A percentile compares a stretch with the other conserved stretches of the same genome.
These are phyloP conservation scores for Epinephelus fuscoguttatus DNA, from an alignment of 2,113 vertebrate genomes.

Conservation along the genomic window DNA sequence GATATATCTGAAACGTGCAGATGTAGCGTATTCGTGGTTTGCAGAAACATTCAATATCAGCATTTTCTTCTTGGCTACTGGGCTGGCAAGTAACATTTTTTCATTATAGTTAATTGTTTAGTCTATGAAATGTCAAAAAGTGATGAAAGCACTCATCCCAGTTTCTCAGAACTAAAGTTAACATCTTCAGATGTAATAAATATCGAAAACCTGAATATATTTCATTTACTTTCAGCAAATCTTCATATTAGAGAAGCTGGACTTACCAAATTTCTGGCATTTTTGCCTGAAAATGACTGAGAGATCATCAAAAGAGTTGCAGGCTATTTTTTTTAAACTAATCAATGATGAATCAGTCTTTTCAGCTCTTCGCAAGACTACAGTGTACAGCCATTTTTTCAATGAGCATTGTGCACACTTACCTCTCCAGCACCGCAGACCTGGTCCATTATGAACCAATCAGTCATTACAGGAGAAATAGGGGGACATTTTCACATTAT, in stretches of 20 bases:
- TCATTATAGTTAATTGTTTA: background rate
- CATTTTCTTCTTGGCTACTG: too few species aligned
- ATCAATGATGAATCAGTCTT: background rate
- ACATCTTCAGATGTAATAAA: background rate
- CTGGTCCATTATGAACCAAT: background rate
- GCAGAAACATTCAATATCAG: too few species aligned
- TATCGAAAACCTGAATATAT: too few species aligned
- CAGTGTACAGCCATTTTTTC: background rate
- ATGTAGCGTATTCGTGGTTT: too few species aligned
- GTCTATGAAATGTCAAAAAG: background rate
- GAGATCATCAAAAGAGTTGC: too few species aligned
- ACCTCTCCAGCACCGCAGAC: background rate
- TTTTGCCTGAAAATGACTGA: background rate
- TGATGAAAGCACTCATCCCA: background rate
- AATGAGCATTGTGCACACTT: background rate
- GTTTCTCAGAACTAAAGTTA: background rate
- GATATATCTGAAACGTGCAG: too few species aligned
- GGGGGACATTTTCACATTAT: background rate
- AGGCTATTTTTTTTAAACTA: background rate
- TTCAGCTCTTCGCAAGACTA: background rate
- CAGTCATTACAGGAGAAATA: background rate
- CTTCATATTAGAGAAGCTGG: background rate
- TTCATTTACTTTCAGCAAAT: background rate
- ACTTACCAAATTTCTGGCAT: background rate
- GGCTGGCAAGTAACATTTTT: too few species aligned